These are phyloP conservation scores for Aplodontia rufa DNA, from an alignment of 2,113 vertebrate species.

Conservation along the genomic window DNA sequence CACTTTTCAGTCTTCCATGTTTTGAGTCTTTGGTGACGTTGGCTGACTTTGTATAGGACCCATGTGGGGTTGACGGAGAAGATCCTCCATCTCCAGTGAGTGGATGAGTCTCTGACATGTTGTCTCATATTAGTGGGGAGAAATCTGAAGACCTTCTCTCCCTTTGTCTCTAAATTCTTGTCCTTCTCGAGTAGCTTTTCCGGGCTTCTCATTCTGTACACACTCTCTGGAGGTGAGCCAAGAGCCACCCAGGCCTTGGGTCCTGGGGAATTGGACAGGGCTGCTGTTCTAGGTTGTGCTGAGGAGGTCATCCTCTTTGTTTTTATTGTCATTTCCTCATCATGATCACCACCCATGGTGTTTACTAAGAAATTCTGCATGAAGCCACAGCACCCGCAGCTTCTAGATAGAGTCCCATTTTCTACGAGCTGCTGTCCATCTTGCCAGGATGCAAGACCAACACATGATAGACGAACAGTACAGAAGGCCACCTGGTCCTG, in stretches of 20 bases:
- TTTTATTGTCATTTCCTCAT: neutral
- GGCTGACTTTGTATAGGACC: neutral
- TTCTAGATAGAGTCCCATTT: neutral
- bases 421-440: neutral
- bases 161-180: too few species aligned
- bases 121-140: neutral
- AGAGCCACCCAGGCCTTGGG: neutral
- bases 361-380: fast-evolving
- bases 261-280: neutral
- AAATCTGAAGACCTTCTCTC: too few species aligned
- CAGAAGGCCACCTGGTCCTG: fast-evolving
- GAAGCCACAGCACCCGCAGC: neutral
- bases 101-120: neutral
- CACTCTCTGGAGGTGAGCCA: neutral
- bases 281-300: neutral
- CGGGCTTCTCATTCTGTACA: neutral
- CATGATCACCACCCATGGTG: fast-evolving
- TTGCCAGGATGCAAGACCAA: too few species aligned
- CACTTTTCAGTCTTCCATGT: too few species aligned
- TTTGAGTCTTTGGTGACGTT: neutral
- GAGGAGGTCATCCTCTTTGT: too few species aligned
- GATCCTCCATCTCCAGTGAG: fast-evolving
- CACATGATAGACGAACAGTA: too few species aligned
- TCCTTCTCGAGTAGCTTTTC: neutral
- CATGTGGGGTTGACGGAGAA: fast-evolving